These are phyloP conservation scores for Xyliphius kryptos DNA, from an alignment of 2,113 vertebrate species.

Conservation along the genomic window DNA sequence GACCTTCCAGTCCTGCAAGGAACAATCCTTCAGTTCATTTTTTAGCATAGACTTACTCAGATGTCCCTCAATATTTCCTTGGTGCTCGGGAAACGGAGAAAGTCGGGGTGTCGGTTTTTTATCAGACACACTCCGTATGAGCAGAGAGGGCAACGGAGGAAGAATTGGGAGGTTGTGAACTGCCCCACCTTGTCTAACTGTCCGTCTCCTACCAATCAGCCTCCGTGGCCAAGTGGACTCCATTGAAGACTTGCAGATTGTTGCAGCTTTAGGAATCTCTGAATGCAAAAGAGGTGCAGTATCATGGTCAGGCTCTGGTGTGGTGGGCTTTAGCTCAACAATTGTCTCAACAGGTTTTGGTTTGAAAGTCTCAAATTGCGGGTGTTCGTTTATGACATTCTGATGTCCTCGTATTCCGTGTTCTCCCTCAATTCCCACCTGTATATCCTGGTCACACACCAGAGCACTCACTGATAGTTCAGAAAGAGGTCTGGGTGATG, in stretches of 20 bases:
- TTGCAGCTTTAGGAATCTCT: slow-evolving; percentile 51
- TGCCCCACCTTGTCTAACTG: slow-evolving; percentile 67
- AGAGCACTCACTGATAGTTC: slow-evolving; percentile 66
- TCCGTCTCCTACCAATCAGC: slow-evolving; percentile 65
- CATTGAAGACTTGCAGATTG: slow-evolving; percentile 50
- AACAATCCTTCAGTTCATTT: slow-evolving; percentile 62
- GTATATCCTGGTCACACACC: slow-evolving; percentile 49
- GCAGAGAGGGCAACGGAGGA: slow-evolving; percentile 65
- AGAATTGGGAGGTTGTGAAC: slow-evolving; percentile 70
- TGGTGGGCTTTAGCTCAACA: slow-evolving; percentile 12
- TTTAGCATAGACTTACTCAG: slow-evolving; percentile 57
- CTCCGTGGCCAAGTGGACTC: slow-evolving; percentile 70
- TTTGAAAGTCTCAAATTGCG: slow-evolving; percentile 36
- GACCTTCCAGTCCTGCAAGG: slow-evolving; percentile 64
- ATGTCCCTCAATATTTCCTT: slow-evolving; percentile 47
- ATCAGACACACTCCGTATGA: slow-evolving; percentile 54
- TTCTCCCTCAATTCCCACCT: slow-evolving; percentile 48
- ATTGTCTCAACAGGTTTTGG: slow-evolving; percentile 30
- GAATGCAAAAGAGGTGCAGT: slow-evolving; percentile 58
- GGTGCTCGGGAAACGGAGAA: slow-evolving; percentile 57
- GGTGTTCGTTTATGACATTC: slow-evolving; percentile 31
- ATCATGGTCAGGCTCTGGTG: slow-evolving; percentile 55
- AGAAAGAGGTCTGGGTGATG: slow-evolving; percentile 42
- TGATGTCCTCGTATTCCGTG: slow-evolving; percentile 17
- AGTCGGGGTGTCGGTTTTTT: slow-evolving; percentile 53